These are phyloP conservation scores for Pedetes capensis DNA, from an alignment of 2,113 vertebrate genomes.

Conservation along the genomic window DNA sequence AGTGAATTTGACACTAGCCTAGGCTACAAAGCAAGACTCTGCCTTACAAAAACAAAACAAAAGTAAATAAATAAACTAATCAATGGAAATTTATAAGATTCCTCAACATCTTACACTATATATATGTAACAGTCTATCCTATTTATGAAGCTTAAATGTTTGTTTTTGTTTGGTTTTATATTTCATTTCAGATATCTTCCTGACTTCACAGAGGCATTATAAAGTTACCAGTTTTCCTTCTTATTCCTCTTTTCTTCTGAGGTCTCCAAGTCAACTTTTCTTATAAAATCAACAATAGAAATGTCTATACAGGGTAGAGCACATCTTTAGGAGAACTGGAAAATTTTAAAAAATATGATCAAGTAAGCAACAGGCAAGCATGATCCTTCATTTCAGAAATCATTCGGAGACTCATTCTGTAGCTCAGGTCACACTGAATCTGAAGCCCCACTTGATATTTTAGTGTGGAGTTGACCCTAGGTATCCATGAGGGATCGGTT, in stretches of 20 bases:
- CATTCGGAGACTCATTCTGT: background rate
- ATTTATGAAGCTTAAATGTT: background rate
- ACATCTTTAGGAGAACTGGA: background rate
- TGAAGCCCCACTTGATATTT: background rate
- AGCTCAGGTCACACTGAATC: background rate
- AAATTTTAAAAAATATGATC: no score
- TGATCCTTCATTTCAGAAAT: background rate
- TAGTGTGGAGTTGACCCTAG: background rate
- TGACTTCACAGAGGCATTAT: background rate
- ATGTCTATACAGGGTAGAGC: background rate
- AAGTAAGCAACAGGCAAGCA: background rate
- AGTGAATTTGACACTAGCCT: no score
- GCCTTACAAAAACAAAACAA: no score
- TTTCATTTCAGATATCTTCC: background rate
- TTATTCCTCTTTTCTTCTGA: background rate
- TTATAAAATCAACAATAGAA: background rate
- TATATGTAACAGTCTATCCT: rapidly evolving
- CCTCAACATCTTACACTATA: background rate
- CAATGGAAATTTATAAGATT: background rate
- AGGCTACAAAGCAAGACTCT: no score
- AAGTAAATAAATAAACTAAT: no score
- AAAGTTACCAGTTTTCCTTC: background rate
- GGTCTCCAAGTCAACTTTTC: background rate
- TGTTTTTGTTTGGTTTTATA: background rate
- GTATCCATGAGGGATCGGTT: background rate